A percentile compares a stretch with the other conserved stretches of the same genome.
Evolutionary conservation across 2,888 invertebrate species (phyloP).

Genomic region (Leuctra nigra): DNA sequence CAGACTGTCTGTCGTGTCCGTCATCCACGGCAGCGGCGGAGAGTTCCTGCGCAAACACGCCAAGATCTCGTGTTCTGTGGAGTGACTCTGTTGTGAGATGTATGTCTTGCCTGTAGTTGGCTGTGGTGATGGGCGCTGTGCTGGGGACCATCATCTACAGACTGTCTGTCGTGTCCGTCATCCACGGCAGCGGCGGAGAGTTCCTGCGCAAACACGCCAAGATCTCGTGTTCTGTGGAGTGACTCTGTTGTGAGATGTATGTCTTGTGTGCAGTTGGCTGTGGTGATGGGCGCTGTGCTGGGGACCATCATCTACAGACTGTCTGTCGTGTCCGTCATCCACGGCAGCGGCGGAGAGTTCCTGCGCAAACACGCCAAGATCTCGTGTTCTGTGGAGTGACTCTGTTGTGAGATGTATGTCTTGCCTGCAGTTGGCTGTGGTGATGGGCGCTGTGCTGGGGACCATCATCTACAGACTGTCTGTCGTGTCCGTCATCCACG

Average conservation of each 20-base stretch:
- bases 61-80: conserved; percentile 85
- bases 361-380: conserved; percentile 80
- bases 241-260: too few species aligned
- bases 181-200: conserved; percentile 60
- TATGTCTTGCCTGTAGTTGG: conserved; percentile 51
- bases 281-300: conserved; percentile 83
- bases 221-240: too few species aligned
- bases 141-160: conserved; percentile 93
- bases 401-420: too few species aligned
- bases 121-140: conserved; percentile 80
- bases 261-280: conserved; percentile 62
- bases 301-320: conserved; percentile 93
- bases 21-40: conserved; percentile 63
- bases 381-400: conserved; percentile 83
- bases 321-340: conserved; percentile 72
- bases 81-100: too few species aligned
- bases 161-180: conserved; percentile 72
- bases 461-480: conserved; percentile 91
- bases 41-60: conserved; percentile 72
- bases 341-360: conserved; percentile 60
- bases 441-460: conserved; percentile 84
- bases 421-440: conserved; percentile 72
- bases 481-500: conserved; percentile 72
- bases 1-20: conserved; percentile 73
- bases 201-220: conserved; percentile 79